Conservation (phyloP, 2,888 invertebrate genomes). For the Tinea semifulvella region DNA sequence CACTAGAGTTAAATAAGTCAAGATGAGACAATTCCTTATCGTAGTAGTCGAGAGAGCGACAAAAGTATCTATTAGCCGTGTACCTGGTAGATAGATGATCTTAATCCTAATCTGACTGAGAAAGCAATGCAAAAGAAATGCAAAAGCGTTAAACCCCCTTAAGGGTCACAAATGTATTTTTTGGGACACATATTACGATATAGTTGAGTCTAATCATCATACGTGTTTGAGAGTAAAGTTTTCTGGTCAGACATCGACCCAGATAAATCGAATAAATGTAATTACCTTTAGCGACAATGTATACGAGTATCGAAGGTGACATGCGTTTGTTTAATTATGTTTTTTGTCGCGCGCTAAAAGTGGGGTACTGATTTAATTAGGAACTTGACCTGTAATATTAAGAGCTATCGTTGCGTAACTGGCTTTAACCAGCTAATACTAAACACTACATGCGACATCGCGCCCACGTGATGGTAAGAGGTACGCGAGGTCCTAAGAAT, state of each 20-base stretch:
- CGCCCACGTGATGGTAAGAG: no score
- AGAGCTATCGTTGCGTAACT: no score
- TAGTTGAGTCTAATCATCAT: not conserved
- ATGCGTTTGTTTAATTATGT: not conserved
- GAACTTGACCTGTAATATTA: not conserved
- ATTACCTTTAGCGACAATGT: constrained; percentile 3
- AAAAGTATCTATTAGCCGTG: no score
- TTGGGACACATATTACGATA: not conserved
- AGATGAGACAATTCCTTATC: no score
- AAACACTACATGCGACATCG: no score
- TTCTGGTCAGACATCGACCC: not conserved
- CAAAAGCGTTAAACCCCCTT: not conserved
- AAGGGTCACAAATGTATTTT: not conserved
- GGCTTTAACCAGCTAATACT: no score
- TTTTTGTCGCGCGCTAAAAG: no score
- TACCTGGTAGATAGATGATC: not conserved
- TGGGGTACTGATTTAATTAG: not conserved
- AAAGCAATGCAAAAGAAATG: not conserved
- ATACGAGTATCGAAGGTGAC: no score
- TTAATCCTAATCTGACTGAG: no score
- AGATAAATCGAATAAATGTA: constrained; percentile 10
- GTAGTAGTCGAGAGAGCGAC: no score
- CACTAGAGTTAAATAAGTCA: no score
- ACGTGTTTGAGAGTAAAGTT: constrained; percentile 4
- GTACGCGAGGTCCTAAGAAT: no score